Evolutionary conservation across 2,113 vertebrate genomes (phyloP).

Genomic region (Toxotes jaculatrix): DNA sequence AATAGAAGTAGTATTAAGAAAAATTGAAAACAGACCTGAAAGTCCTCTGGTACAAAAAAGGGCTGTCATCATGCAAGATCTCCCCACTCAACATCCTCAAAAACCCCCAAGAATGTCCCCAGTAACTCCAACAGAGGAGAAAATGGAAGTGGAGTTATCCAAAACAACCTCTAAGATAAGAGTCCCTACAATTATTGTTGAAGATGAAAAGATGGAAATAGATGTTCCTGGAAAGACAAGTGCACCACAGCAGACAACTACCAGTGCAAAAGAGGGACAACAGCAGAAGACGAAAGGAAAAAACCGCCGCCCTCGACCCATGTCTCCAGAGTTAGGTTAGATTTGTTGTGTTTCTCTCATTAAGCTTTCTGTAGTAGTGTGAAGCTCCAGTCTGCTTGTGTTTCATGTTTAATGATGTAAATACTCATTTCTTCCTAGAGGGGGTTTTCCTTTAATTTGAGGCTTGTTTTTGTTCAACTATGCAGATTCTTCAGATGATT

Average conservation of each 20-base stretch:
- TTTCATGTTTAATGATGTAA: conserved; percentile 6
- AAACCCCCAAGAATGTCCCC: conserved; percentile 69
- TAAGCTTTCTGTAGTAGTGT: conserved; percentile 14
- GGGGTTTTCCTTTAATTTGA: neutral
- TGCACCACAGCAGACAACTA: conserved; percentile 72
- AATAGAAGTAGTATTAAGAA: conserved; percentile 74
- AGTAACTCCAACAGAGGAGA: conserved; percentile 76
- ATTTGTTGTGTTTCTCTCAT: conserved; percentile 5
- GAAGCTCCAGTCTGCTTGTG: neutral
- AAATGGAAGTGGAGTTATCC: conserved; percentile 68
- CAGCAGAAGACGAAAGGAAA: conserved; percentile 88
- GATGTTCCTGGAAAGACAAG: conserved; percentile 76
- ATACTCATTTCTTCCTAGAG: neutral
- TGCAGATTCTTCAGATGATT: conserved; percentile 96
- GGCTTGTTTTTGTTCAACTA: conserved; percentile 46
- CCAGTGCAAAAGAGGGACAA: conserved; percentile 84
- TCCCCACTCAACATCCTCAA: conserved; percentile 47
- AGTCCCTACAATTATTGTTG: conserved; percentile 84
- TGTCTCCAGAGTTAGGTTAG: conserved; percentile 93
- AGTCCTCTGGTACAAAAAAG: conserved; percentile 82
- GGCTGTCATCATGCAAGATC: conserved; percentile 63
- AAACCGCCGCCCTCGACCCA: conserved; percentile 88
- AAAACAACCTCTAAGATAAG: conserved; percentile 61
- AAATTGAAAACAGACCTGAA: conserved; percentile 81
- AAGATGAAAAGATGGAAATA: conserved; percentile 81